These are phyloP conservation scores for Phymatocera aterrima DNA, from an alignment of 2,888 invertebrate species.

Conservation along the genomic window DNA sequence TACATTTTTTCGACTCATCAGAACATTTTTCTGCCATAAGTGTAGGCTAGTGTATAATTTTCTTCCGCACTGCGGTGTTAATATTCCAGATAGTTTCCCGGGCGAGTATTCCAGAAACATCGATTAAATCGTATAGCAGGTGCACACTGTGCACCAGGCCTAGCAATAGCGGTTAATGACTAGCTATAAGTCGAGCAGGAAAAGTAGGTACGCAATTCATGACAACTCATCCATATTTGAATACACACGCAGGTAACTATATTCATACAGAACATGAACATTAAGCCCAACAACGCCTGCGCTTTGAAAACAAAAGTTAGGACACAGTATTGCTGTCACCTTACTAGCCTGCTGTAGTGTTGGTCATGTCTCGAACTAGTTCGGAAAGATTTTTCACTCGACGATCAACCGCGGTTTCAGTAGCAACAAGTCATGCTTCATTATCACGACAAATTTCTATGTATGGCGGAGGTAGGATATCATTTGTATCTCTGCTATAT, in stretches of 20 bases:
- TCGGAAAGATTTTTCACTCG: constrained; percentile 27
- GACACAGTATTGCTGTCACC: neutral
- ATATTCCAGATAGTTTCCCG: too few relatives aligned
- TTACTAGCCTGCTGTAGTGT: constrained; percentile 13
- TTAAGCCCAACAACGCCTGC: constrained; percentile 30
- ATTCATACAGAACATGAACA: neutral
- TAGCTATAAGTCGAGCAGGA: neutral
- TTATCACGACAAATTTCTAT: constrained; percentile 34
- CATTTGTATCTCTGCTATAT: neutral
- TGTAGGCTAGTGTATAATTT: too few relatives aligned
- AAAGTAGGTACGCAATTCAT: neutral
- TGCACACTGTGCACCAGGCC: too few relatives aligned
- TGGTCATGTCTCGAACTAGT: constrained; percentile 32
- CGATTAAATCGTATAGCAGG: too few relatives aligned
- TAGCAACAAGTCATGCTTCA: constrained; percentile 4
- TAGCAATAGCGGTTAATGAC: neutral
- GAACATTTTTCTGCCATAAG: too few relatives aligned
- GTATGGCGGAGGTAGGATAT: constrained; percentile 37
- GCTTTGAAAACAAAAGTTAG: neutral
- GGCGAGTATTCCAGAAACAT: too few relatives aligned
- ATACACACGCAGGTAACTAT: neutral
- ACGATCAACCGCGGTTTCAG: constrained; percentile 1
- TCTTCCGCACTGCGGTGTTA: too few relatives aligned
- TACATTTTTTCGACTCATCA: too few relatives aligned
- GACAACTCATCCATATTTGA: neutral